Conservation (phyloP, 1,140 invertebrate species). For the Drosophila gunungcola region DNA sequence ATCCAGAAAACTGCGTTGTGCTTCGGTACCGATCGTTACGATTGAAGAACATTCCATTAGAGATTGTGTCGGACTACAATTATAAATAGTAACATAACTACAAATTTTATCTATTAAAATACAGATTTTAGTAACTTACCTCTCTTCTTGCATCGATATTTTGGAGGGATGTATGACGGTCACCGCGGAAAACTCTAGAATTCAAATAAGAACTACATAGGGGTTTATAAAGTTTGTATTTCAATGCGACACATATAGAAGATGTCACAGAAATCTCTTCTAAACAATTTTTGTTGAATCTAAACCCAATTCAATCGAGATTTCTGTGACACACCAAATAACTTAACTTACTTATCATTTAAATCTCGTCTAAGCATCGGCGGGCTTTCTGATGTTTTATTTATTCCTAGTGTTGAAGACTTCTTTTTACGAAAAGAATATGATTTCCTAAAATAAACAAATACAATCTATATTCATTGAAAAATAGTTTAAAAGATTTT, state of each 20-base stretch:
- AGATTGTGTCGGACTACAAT: slow-evolving; percentile 21
- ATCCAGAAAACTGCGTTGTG: slow-evolving; percentile 64
- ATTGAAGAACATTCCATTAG: slow-evolving; percentile 25
- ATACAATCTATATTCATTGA: no score
- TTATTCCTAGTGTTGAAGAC: slow-evolving; percentile 82
- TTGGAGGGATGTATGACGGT: slow-evolving; percentile 68
- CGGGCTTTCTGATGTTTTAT: slow-evolving; percentile 84
- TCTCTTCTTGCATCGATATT: slow-evolving; percentile 44
- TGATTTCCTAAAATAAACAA: slow-evolving; percentile 57
- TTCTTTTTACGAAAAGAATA: slow-evolving; percentile 83
- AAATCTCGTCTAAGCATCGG: slow-evolving; percentile 61
- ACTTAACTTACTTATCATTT: slow-evolving; percentile 31
- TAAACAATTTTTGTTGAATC: no score
- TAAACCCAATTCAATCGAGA: no score
- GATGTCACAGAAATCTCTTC: no score
- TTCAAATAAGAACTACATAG: slow-evolving; percentile 23
- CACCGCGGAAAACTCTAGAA: slow-evolving; percentile 32
- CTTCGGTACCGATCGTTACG: slow-evolving; percentile 65
- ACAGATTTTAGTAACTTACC: slow-evolving; percentile 21
- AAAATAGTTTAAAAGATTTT: no score
- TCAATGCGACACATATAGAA: neutral
- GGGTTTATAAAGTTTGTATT: neutral
- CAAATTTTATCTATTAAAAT: neutral
- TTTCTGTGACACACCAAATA: neutral
- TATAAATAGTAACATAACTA: neutral